These are phyloP conservation scores for Helicoverpa zea DNA, from an alignment of 1,140 invertebrate genomes.

Conservation along the genomic window DNA sequence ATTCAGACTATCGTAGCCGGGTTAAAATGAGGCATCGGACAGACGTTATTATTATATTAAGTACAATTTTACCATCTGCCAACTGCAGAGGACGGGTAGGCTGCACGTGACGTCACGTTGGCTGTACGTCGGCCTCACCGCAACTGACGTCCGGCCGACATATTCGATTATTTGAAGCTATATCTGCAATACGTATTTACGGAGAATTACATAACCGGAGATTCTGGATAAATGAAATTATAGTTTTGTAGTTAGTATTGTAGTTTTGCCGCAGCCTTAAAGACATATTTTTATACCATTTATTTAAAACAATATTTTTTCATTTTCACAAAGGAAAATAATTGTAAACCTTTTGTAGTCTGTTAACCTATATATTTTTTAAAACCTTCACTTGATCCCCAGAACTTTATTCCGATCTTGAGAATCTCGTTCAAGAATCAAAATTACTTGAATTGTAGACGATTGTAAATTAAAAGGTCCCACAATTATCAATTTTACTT, in stretches of 20 bases:
- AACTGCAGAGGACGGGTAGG: slow-evolving; percentile 54
- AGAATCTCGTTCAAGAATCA: too few species aligned
- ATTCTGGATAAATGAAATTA: neutral
- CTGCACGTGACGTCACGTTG: slow-evolving; percentile 75
- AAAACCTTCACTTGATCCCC: too few species aligned
- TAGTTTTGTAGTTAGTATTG: too few species aligned
- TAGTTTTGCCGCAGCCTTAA: neutral
- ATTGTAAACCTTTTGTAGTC: too few species aligned
- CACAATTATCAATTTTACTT: too few species aligned
- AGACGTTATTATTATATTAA: slow-evolving; percentile 47
- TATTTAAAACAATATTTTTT: neutral
- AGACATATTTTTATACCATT: too few species aligned
- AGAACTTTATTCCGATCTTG: too few species aligned
- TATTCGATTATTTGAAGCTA: slow-evolving; percentile 50
- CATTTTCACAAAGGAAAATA: neutral
- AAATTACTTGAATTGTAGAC: too few species aligned
- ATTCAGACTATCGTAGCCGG: slow-evolving; percentile 18
- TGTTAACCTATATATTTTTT: too few species aligned
- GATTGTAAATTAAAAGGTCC: too few species aligned
- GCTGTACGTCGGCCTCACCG: slow-evolving; percentile 55
- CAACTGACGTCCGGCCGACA: slow-evolving; percentile 67
- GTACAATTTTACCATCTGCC: slow-evolving; percentile 56
- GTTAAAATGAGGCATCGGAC: slow-evolving; percentile 40
- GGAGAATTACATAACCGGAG: neutral
- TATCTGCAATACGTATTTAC: slow-evolving; percentile 27